Evolutionary conservation across 2,797 vertebrate genomes (phyloP), one percentile per base, ranked within the genome.

Genomic region (Clarias fuscus): DNA sequence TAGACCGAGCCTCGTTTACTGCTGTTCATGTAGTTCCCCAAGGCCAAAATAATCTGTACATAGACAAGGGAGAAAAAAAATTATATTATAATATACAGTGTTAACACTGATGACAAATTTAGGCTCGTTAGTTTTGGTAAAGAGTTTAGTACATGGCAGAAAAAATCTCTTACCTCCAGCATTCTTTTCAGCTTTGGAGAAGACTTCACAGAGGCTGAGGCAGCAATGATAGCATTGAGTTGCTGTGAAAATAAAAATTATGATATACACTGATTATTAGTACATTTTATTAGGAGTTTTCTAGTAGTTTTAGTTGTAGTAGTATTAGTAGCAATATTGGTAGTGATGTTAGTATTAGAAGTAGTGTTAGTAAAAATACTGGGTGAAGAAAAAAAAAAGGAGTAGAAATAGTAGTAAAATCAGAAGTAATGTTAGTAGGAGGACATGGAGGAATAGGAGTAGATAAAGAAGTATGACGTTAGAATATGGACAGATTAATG

Each of bases 11-110:
- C 98, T 33, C 98, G 95, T 92, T 98, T 99, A 93, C 98, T 98
- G 94, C 98, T 99, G 93, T 99, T 99, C 98, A 99, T 99, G 94
- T 99, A 99, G 94, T 99, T 99, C 71, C 98, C 98, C 82, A 99
- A 88, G 0, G 98, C 98, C 88, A 99, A 91, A 87, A 99, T 99
- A 88, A 99, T 98, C 98, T 99, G 88, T 11, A 72, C 13, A 37
- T 24, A 77, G 85, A 58, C 22, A 72, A 18, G 18, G n/a, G 20
- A n/a, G 24, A 17, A 15, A 68, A 15, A 68, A n/a, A 27, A 43
- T 7, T 7, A 53, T 43, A 43, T 8, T 64, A 33, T 17, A 15
- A n/a, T 64, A 6, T 17, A 62, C 8, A 18, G 22, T 37, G 4
- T 61, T 61, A 22, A 30, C 33, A 3, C 40, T 78, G 20, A 40